Evolutionary conservation across 2,113 vertebrate genomes (phyloP), one percentile per base, ranked within the genome.

Genomic region (Bungarus multicinctus): DNA sequence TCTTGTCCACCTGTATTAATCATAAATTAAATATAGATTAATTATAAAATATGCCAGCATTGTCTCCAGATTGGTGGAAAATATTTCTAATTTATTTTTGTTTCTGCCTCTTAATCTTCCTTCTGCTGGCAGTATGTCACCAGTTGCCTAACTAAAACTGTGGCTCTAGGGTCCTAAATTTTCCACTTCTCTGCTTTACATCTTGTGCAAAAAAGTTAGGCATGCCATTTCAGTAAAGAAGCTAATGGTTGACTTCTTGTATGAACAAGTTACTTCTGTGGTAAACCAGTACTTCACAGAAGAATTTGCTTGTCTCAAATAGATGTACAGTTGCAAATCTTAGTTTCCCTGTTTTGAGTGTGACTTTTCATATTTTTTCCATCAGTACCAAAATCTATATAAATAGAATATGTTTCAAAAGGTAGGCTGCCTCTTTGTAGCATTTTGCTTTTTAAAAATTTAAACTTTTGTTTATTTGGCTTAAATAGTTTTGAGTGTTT

Each of bases 1-100:
- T 87, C 74, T 87, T 93, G 92, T 47, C 9, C 45, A 90, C 88
- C 88, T 93, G 55, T n/a, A 53, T 58, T 34, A 57, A 90, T 47
- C 47, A 64, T 64, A 47, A 81, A 81, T 43, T 81, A 81, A 43
- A 90, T 81, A 55, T 90, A 57, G 12, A 86, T 58, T 34, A 85
- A 90, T 57, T 34, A 87, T 53, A 47, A 90, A 87, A 39, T 43
- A 86, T 87, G 57, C 30, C 86, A 90, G 55, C 27, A 5, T 39
- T 85, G 23, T 55, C 14, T 30, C 34, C 12, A 50, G 10, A 88
- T 8, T 10, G 18, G 7, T 34, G 25, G 50, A 43, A 27, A 57
- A 50, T 20, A 43, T n/a, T 3, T 8, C 18, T 43, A 81, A 43
- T 20, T 22, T 81, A 39, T 81, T 43, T 81, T 81, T 81, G 34